These are phyloP conservation scores for Micromys minutus DNA, from an alignment of 2,113 vertebrate genomes.

Conservation along the genomic window DNA sequence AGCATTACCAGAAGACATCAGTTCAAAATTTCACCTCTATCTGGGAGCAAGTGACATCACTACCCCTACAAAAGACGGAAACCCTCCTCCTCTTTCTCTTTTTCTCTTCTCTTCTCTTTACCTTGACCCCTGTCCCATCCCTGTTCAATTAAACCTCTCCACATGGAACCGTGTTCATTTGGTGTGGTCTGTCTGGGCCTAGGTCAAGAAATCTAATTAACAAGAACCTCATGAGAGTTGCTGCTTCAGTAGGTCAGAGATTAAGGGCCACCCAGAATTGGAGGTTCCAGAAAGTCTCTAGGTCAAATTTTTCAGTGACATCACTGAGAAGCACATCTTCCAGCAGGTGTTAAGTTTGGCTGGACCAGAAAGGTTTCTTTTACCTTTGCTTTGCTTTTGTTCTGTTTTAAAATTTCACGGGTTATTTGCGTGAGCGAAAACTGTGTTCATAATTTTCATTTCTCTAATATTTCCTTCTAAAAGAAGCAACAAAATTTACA, in stretches of 20 bases:
- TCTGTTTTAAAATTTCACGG: neutral
- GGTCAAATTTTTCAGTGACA: neutral
- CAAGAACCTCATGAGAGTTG: neutral
- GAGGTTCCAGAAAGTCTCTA: neutral
- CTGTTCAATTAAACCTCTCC: too few relatives aligned
- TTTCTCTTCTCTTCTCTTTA: too few relatives aligned
- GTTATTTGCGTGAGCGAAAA: neutral
- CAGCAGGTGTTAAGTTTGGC: neutral
- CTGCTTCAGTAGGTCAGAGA: neutral
- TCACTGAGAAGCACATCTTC: neutral
- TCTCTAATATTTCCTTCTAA: slow-evolving; percentile 1
- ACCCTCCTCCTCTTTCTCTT: too few relatives aligned
- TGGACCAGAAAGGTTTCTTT: neutral
- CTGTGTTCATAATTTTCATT: neutral
- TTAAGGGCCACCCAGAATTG: rapidly evolving
- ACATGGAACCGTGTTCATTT: too few relatives aligned
- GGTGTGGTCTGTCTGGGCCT: too few relatives aligned
- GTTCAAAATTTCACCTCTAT: too few relatives aligned
- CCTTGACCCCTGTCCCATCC: too few relatives aligned
- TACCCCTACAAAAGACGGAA: too few relatives aligned
- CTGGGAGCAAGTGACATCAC: too few relatives aligned
- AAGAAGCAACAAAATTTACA: neutral
- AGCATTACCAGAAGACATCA: too few relatives aligned
- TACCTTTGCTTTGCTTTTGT: neutral
- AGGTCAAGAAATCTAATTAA: too few relatives aligned